A percentile compares a stretch with the other conserved stretches of the same genome.
Evolutionary conservation across 2,113 vertebrate species (phyloP).

Genomic region (Amblyornis subalaris): DNA sequence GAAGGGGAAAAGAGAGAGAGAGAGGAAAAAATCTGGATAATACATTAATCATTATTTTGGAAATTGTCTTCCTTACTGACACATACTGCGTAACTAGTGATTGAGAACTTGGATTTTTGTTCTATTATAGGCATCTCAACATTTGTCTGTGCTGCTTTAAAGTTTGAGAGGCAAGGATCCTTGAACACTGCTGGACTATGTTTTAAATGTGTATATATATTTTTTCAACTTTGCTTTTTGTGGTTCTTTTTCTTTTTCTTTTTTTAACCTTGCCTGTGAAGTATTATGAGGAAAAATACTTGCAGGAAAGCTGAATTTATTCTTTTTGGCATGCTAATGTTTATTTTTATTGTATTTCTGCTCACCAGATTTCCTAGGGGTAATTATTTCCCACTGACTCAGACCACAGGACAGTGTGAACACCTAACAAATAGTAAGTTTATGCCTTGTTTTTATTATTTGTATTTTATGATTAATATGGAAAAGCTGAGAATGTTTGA

Average conservation of each 20-base stretch:
- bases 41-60: constrained; percentile 71
- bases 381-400: constrained; percentile 41
- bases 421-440: constrained; percentile 71
- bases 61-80: constrained; percentile 67
- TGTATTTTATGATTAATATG: not conserved
- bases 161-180: constrained; percentile 70
- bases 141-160: constrained; percentile 67
- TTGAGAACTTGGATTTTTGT: constrained; percentile 70
- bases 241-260: constrained; percentile 8
- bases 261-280: constrained; percentile 61
- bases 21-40: constrained; percentile 66
- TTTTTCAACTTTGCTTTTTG: constrained; percentile 65
- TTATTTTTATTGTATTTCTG: constrained; percentile 63
- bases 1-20: constrained; percentile 66
- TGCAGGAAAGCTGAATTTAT: constrained; percentile 58
- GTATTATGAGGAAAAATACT: constrained; percentile 55
- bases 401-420: constrained; percentile 39
- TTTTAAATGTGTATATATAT: constrained; percentile 45
- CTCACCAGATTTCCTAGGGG: constrained; percentile 65
- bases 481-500: constrained; percentile 10
- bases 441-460: constrained; percentile 44
- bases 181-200: constrained; percentile 65
- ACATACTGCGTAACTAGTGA: constrained; percentile 68
- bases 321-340: constrained; percentile 66
- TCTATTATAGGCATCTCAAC: constrained; percentile 60